These are phyloP conservation scores for Natator depressus DNA, from an alignment of 2,113 vertebrate species.

Conservation along the genomic window DNA sequence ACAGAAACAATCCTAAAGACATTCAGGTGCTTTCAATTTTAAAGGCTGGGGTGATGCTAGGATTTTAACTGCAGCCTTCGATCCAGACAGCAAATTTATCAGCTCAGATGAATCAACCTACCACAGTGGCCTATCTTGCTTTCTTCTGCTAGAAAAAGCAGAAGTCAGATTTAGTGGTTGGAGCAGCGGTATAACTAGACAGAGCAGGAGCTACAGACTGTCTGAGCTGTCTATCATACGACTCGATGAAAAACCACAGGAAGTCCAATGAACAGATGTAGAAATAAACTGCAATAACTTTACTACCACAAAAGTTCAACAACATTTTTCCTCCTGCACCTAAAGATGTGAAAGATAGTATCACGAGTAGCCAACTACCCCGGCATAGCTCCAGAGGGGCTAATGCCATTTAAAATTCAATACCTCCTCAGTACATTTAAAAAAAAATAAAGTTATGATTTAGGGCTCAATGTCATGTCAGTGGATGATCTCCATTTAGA, in stretches of 20 bases:
- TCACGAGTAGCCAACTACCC: constrained; percentile 19
- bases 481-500: neutral
- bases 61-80: constrained; percentile 1
- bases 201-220: constrained; percentile 68
- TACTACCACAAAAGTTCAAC: constrained; percentile 57
- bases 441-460: neutral
- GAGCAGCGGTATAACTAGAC: constrained; percentile 53
- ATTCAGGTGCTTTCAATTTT: constrained; percentile 20
- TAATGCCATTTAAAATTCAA: constrained; percentile 9
- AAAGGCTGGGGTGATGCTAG: constrained; percentile 50
- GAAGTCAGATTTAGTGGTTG: constrained; percentile 76
- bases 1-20: constrained; percentile 35
- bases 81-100: constrained; percentile 59
- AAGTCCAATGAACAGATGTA: constrained; percentile 75
- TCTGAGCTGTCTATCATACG: constrained; percentile 70
- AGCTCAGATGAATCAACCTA: constrained; percentile 58
- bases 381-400: constrained; percentile 41
- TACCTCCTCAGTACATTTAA: neutral
- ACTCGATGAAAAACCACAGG: constrained; percentile 80
- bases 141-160: constrained; percentile 71
- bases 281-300: constrained; percentile 58
- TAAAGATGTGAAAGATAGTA: constrained; percentile 50
- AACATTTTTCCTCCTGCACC: constrained; percentile 34
- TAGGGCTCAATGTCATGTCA: neutral
- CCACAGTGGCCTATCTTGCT: constrained; percentile 66